A percentile compares a stretch with the other conserved stretches of the same genome.
These are phyloP conservation scores for Colaptes auratus DNA, from an alignment of 2,113 vertebrate species.

Conservation along the genomic window DNA sequence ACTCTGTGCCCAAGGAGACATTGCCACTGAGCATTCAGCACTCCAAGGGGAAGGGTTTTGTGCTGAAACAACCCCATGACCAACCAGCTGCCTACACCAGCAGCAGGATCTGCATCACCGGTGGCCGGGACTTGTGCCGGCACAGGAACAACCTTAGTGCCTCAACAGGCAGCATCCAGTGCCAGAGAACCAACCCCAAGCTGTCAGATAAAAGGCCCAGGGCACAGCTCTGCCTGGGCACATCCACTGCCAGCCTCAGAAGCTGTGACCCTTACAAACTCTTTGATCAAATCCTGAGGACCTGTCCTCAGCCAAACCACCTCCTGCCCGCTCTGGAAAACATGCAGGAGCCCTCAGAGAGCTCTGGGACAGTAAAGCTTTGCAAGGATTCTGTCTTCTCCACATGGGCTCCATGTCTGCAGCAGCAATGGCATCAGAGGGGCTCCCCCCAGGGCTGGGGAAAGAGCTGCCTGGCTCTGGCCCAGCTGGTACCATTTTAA, in stretches of 20 bases:
- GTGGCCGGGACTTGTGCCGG: not conserved
- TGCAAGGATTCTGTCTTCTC: not conserved
- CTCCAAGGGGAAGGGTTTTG: not conserved
- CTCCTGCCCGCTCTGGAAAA: not conserved
- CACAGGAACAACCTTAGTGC: not conserved
- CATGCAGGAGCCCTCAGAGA: not conserved
- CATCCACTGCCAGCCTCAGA: not conserved
- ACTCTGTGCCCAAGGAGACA: not conserved
- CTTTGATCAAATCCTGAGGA: conserved; percentile 14
- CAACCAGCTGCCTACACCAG: not conserved
- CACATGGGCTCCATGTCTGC: not conserved
- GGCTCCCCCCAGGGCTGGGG: not conserved
- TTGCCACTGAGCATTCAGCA: conserved; percentile 55
- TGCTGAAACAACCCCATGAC: not conserved
- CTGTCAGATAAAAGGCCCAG: not conserved
- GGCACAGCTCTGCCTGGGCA: not conserved
- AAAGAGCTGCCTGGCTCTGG: not conserved
- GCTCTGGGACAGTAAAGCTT: not conserved
- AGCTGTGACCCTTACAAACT: not conserved
- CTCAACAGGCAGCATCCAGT: not conserved
- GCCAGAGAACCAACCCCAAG: not conserved
- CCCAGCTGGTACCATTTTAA: not conserved
- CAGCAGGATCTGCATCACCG: not conserved
- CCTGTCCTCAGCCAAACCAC: not conserved
- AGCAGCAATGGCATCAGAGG: not conserved